These are phyloP conservation scores for Drosophila sp. DNA, from an alignment of 1,140 invertebrate genomes.

Conservation along the genomic window DNA sequence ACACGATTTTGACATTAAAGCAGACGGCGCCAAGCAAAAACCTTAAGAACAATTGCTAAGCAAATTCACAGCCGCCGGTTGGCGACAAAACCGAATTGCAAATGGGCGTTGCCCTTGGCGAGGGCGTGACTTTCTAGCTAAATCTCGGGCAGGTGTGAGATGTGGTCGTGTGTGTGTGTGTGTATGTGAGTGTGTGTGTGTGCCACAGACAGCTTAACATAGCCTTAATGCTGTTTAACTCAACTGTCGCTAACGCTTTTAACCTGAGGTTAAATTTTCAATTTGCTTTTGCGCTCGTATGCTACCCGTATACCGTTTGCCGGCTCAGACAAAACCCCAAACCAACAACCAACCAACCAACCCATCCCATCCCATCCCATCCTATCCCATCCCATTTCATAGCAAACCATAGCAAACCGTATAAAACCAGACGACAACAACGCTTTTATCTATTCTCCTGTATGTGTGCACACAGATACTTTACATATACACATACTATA, in stretches of 20 bases:
- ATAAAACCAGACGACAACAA: constrained; percentile 29
- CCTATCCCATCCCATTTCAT: too few relatives aligned
- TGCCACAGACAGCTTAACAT: constrained; percentile 79
- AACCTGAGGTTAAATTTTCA: constrained; percentile 83
- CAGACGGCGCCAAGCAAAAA: constrained; percentile 34
- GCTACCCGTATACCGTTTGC: constrained; percentile 24
- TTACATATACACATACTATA: neutral
- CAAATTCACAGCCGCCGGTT: constrained; percentile 56
- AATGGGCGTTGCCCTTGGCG: constrained; percentile 48
- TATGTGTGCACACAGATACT: neutral
- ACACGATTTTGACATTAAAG: constrained; percentile 82
- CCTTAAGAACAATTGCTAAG: constrained; percentile 64
- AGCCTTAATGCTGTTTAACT: constrained; percentile 82
- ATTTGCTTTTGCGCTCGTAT: constrained; percentile 74
- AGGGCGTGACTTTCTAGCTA: constrained; percentile 49
- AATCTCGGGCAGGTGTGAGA: constrained; percentile 39
- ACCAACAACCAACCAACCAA: constrained; percentile 30
- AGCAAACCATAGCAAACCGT: constrained; percentile 10
- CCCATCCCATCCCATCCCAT: too few relatives aligned
- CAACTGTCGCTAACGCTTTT: constrained; percentile 81
- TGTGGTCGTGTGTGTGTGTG: constrained; percentile 9
- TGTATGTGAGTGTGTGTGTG: constrained; percentile 27
- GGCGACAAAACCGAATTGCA: constrained; percentile 43
- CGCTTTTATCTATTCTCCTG: constrained; percentile 47
- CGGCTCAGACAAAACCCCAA: constrained; percentile 56